Evolutionary conservation across 2,113 vertebrate genomes (phyloP), one percentile per base, ranked within the genome.

Genomic region (Chlamydotis undulata): DNA sequence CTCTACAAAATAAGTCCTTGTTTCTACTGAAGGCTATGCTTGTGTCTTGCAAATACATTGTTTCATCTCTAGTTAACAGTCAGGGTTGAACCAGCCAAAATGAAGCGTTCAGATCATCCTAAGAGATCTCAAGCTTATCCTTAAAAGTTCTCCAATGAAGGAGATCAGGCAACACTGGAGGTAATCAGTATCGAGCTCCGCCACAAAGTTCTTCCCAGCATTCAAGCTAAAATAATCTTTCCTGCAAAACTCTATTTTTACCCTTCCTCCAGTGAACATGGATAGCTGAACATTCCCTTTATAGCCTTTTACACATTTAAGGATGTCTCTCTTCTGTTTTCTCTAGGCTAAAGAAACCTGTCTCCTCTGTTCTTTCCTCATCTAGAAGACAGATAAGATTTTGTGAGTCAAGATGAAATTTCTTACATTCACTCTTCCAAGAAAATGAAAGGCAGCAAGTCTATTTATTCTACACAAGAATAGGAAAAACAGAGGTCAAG

Each of bases 21-120:
- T 29, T 81, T 84, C 60, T 61, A n/a, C 31, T 35, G 35, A 73
- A 49, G n/a, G 26, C 12, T 56, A 55, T 16, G 14, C 22, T 52
- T 45, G 0, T 17, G 25, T 45, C 59, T 59, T 87, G 56, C 35
- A 78, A 74, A 37, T 10, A 52, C 0, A 0, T 8, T 78, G 4
- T 23, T 87, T 74, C 35, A 60, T 68, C 19, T 56, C 69, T 81
- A 41, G 7, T 55, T 47, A 49, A 59, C 18, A 59, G 19, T 60
- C 45, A 65, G 47, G 35, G 10, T 17, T 56, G 29, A 63, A 83
- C 5, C 11, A 56, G 39, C 9, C 41, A 91, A 69, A 92, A 78
- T 49, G 28, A 82, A 64, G n/a, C 4, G 15, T 43, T 73, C 19
- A 64, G 19, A 61, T 17, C 13, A 63, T 19, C 65, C 35, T 74